phyloP scores from a whole-genome alignment of 2,797 vertebrate genomes.

The Phoebastria nigripes region DNA sequence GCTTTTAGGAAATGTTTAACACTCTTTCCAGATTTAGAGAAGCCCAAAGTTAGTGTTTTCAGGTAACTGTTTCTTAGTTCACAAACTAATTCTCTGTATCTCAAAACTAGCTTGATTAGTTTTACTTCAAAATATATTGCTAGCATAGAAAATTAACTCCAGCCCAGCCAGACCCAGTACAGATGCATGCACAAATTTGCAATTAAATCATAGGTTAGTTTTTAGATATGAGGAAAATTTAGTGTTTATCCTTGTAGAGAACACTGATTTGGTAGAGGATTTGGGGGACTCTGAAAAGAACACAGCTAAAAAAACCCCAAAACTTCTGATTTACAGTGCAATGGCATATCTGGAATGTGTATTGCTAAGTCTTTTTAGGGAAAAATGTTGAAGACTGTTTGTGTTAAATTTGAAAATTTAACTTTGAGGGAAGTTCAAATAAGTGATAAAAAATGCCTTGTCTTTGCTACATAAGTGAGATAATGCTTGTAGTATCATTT shows the following conservation, averaged over 20 bases:
- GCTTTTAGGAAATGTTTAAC: neutral
- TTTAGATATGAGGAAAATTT: neutral
- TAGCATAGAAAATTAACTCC: neutral
- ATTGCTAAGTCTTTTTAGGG: neutral
- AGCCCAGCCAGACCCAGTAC: neutral
- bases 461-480: neutral
- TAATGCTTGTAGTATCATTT: neutral
- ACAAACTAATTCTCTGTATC: neutral
- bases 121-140: neutral
- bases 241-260: neutral
- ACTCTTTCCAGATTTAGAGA: neutral
- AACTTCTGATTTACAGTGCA: neutral
- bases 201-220: neutral
- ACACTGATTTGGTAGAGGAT: neutral
- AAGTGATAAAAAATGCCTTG: neutral
- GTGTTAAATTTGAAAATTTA: neutral
- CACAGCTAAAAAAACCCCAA: rapidly evolving
- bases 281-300: neutral
- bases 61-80: neutral
- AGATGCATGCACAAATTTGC: neutral
- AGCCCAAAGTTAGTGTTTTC: neutral
- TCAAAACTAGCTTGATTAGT: neutral
- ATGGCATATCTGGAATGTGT: neutral
- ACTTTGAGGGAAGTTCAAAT: neutral
- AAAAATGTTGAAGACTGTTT: neutral